Evolutionary conservation across 2,113 vertebrate genomes (phyloP).

Genomic region (Triplophysa tibetana): DNA sequence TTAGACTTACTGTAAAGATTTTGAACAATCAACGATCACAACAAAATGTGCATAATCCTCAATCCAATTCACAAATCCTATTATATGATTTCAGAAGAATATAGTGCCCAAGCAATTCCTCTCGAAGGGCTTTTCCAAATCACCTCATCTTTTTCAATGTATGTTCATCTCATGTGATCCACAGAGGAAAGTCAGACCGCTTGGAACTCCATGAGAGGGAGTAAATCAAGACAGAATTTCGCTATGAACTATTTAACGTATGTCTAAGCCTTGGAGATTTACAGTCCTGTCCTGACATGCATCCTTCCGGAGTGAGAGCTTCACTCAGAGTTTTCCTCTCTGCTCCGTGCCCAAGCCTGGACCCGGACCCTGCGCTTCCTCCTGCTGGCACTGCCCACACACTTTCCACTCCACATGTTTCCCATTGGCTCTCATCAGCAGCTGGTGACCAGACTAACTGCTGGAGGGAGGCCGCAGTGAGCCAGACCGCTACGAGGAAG

Average conservation of each 20-base stretch:
- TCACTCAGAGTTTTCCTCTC: slow-evolving; percentile 65
- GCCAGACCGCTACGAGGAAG: slow-evolving; percentile 61
- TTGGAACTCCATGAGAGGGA: no score
- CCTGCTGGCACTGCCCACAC: slow-evolving; percentile 57
- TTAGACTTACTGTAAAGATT: no score
- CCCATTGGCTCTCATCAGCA: slow-evolving; percentile 58
- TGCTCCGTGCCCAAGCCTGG: slow-evolving; percentile 35
- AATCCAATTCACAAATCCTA: no score
- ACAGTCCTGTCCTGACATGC: slow-evolving; percentile 54
- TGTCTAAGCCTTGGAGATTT: slow-evolving; percentile 27
- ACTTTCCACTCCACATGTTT: slow-evolving; percentile 64
- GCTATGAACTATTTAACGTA: not conserved
- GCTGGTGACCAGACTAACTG: slow-evolving; percentile 49
- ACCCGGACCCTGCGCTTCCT: slow-evolving; percentile 47
- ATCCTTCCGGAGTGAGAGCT: slow-evolving; percentile 71
- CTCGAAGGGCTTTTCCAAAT: no score
- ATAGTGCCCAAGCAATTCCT: no score
- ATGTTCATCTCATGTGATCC: no score
- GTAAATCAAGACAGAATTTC: no score
- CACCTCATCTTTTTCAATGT: no score
- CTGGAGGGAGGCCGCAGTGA: slow-evolving; percentile 52
- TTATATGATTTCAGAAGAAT: no score
- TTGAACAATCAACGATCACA: no score
- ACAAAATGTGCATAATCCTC: no score
- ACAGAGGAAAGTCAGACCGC: no score